Base-by-base conservation (phyloP, 2,888 invertebrate genomes). In the Dynastes maya region DNA sequence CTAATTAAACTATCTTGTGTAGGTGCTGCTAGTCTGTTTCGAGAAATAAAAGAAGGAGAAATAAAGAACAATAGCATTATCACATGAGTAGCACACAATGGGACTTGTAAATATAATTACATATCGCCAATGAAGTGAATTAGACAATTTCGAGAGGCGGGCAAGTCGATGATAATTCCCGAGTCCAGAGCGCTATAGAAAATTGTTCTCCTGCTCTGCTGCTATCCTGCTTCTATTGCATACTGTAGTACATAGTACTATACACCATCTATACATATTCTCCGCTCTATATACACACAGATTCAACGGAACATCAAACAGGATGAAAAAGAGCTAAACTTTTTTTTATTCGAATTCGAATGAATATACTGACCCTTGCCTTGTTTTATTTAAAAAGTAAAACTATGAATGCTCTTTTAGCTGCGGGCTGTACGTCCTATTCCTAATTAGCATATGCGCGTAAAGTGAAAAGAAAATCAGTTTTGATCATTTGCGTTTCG, bases 341-440 rank as follows among this genome's bases (percentile, higher is more conserved):
- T 87, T 88, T 87, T 87, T 86, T 85, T 86, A 84, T 83, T 79
- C 82, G 79, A 83, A 82, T 83, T 83, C 83, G 85, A 85, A 84
- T 85, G 84, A 84, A 86, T 85, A 83, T 85, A 83, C 88, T 88
- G 88, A 88, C 88, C 88, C 88, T 88, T 88, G 88, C 86, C 87
- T 87, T 87, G 87, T 87, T 88, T 87, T 86, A 87, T 86, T 86
- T 86, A 85, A 85, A 86, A 86, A 84, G 84, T 86, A 87, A 88
- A 83, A 79, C 86, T 86, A 84, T 85, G 87, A 87, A 88, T 88
- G 88, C 88, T 88, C 88, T 88, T 88, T 88, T 87, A 83, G 86
- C 87, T 85, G 83, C 83, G 80, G 85, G 87, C 86, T 84, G 86
- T 87, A 87, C 88, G 87, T 88, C 88, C 87, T 87, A 87, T 86